Evolutionary conservation across 2,888 invertebrate genomes (phyloP).

Genomic region (Dolichopus griseipennis): DNA sequence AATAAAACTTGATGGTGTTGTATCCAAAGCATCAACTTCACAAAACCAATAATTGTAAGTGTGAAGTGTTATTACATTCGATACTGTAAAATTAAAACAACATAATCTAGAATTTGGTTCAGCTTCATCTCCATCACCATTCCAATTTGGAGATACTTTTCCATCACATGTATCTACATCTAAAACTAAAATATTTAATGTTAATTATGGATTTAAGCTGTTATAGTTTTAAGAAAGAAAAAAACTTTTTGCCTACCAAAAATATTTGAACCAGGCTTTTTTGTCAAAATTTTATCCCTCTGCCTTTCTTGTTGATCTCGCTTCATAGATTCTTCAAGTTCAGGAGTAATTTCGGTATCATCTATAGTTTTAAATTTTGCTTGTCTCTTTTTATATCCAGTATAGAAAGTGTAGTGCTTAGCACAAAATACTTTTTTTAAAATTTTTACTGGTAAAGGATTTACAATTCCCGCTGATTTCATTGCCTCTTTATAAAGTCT

Average conservation of each 20-base stretch:
- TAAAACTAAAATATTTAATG: not conserved
- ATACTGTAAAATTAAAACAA: constrained; percentile 5
- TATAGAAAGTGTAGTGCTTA: not conserved
- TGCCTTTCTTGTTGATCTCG: not conserved
- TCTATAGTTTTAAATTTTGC: not conserved
- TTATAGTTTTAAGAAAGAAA: too few relatives aligned
- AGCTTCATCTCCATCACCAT: not conserved
- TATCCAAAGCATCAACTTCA: not conserved
- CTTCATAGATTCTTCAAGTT: not conserved
- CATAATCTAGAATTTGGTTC: not conserved
- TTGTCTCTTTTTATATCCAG: not conserved
- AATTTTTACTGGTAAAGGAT: not conserved
- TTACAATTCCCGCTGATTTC: too few relatives aligned
- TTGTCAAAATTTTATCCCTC: not conserved
- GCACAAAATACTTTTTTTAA: not conserved
- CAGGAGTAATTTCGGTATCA: not conserved
- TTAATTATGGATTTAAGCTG: too few relatives aligned
- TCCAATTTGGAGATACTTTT: constrained; percentile 2
- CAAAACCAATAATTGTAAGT: constrained; percentile 7
- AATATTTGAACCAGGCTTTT: not conserved
- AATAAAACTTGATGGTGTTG: not conserved
- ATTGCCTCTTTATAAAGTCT: not conserved
- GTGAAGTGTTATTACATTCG: not conserved
- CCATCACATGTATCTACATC: too few relatives aligned
- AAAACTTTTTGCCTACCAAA: not conserved